Base-by-base conservation (phyloP, 23 tunicate species). In the Trididemnum clinides region DNA sequence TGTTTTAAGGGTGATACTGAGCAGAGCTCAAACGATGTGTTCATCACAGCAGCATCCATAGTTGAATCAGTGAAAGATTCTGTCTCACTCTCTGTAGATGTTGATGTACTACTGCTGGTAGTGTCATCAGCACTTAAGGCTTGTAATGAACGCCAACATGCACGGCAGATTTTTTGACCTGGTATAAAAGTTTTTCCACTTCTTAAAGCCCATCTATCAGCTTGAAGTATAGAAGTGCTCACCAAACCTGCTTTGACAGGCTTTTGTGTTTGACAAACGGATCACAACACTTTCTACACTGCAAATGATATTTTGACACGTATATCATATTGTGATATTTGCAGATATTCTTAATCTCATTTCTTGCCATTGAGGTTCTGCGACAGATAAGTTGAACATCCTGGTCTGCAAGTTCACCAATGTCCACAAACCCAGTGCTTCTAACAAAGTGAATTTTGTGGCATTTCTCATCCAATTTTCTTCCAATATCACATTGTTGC, bases 91-190 rank as follows among this genome's bases (percentile, higher is more conserved):
- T 19, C 80, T 73, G 54, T 73, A 57, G 80, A 37, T 73, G 57
- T 20, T 73, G 57, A 73, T 73, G 80, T 39, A 28, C 80, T 36
- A 57, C 80, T 73, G 57, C 27, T 36, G 57, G 80, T 73, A 39
- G 54, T 29, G 25, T 38, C 57, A 73, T 73, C 54, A 66, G 37
- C 75, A 73, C 57, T 39, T 73, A 37, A 37, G 29, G 80, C 54
- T 39, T 73, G 57, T 38, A 73, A 39, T 57, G 22, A 19, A 5
- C 57, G 3, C 80, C 80, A 73, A 73, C 57, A 73, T 37, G 80
- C 80, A 36, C 57, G 57, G 80, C 80, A 73, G 80, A 73, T 73
- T 57, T 73, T 73, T 5, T 73, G 57, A 73, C 57, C 80, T 12
- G 57, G 80, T 20, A 73, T 73, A 37, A 73, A 2, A 22, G 37